Evolutionary conservation across 2,888 invertebrate species (phyloP).

Genomic region (Andrena bicolor): DNA sequence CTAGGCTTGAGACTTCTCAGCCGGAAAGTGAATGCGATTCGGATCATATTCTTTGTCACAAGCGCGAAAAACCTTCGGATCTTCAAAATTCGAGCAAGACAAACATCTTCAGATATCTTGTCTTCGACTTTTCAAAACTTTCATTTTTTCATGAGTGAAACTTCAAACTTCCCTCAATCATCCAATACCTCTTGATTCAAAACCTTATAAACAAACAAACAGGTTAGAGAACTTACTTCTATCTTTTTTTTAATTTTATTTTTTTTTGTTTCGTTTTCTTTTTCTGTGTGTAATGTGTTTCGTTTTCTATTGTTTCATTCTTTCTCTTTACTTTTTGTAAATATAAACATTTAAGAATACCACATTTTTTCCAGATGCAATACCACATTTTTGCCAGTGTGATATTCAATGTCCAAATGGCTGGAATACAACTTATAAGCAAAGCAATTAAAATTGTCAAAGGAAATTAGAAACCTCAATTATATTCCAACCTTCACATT

Average conservation of each 20-base stretch:
- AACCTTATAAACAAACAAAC: slow-evolving; percentile 94
- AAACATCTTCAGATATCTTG: slow-evolving; percentile 83
- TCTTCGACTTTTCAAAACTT: slow-evolving; percentile 83
- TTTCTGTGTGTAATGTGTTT: slow-evolving; percentile 54
- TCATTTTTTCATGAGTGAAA: slow-evolving; percentile 83
- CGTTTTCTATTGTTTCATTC: slow-evolving; percentile 49
- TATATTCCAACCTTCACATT: slow-evolving; percentile 83
- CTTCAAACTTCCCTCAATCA: slow-evolving; percentile 87
- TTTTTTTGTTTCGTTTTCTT: slow-evolving; percentile 70
- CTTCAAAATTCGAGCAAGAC: slow-evolving; percentile 83
- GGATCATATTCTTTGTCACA: slow-evolving; percentile 85
- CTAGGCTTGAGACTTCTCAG: slow-evolving; percentile 82
- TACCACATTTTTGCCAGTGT: slow-evolving; percentile 63
- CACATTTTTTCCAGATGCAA: slow-evolving; percentile 67
- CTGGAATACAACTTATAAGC: slow-evolving; percentile 78
- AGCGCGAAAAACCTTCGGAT: slow-evolving; percentile 83
- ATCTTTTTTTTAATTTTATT: slow-evolving; percentile 73
- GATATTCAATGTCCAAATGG: slow-evolving; percentile 68
- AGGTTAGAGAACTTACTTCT: slow-evolving; percentile 84
- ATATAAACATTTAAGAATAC: slow-evolving; percentile 76
- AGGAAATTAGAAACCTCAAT: slow-evolving; percentile 60
- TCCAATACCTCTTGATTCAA: slow-evolving; percentile 94
- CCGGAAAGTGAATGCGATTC: slow-evolving; percentile 82
- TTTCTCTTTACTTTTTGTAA: slow-evolving; percentile 67
- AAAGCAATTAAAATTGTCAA: slow-evolving; percentile 54